Evolutionary conservation across 2,888 invertebrate genomes (phyloP), one percentile per base, ranked within the genome.

Genomic region (Drosophila tripunctata): DNA sequence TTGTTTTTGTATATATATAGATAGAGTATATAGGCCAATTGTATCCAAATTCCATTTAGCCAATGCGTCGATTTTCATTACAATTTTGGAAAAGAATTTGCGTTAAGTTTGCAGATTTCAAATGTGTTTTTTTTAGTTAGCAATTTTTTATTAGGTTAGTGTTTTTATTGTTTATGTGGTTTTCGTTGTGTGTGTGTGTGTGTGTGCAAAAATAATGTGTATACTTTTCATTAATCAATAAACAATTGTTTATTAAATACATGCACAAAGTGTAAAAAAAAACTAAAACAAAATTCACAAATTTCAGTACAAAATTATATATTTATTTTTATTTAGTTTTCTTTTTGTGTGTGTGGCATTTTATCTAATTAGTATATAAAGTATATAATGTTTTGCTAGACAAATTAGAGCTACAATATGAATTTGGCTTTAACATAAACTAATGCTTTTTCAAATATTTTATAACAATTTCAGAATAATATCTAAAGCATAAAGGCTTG

Each of bases 261-360:
- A 74, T 74, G 73, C 76, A 65, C 76, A 65, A 43, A 33, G 36
- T 61, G 48, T 47, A 19, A 38, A 40, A 50, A 19, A 45, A 48
- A 48, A 64, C 40, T 52, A 54, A 50, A 54, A 50, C 36, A 57
- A 36, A 54, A 33, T n/a, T n/a, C 57, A 54, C 45, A 52, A 50
- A 54, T 52, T 73, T 80, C 81, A 84, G 78, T 80, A 84, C 70
- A 80, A 84, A 73, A 75, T 78, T 56, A 84, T 75, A 66, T 78
- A 60, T 57, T 41, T 57, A 50, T 50, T 74, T 74, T 78, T 8
- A 75, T 78, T 61, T n/a, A n/a, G n/a, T n/a, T n/a, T n/a, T n/a
- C n/a, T n/a, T 68, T 51, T 65, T 50, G 72, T 62, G 60, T 67
- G 55, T 78, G 68, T 75, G 70, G 70, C 60, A 71, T 65, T 80